Evolutionary conservation across 37 sponge, comb jelly and placozoan species (phyloP), one percentile per base, ranked within the genome.

Genomic region (Crambe crambe): DNA sequence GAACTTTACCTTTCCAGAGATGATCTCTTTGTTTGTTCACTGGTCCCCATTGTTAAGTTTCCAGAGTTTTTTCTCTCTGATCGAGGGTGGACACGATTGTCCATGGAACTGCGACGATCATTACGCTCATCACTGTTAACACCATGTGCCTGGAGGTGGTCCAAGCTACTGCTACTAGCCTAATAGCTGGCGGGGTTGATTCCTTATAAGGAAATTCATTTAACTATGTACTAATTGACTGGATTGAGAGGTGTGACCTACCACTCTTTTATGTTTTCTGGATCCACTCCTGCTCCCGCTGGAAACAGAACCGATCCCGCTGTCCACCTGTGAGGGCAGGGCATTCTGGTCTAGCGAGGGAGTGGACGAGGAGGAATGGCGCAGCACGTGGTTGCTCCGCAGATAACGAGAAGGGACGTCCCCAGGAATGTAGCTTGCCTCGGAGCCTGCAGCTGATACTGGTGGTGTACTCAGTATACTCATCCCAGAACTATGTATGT

Each of bases 111-210:
- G 0, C 85, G 25, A 61, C 85, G 32, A 59, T 77, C 78, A 8
- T 21, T 21, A 9, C 22, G 4, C 18, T 76, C 58, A 39, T 40
- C 54, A 40, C n/a, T n/a, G n/a, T 9, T 73, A 9, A 56, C 44
- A n/a, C 26, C 42, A 36, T 51, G 20, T 9, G 74, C 42, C 30
- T 70, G 70, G 20, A 68, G 38, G 38, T 78, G 70, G 64, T 85
- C 85, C 44, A 85, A 42, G 70, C 78, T 76, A 35, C 85, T 56
- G 78, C 78, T 77, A 68, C 85, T 80, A 15, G 47, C 72, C 81
- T 80, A 71, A 37, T 25, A 54, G 42, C 20, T 17, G 25, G 59
- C 3, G 59, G n/a, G n/a, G n/a, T n/a, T n/a, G n/a, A n/a, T n/a
- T n/a, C n/a, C n/a, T n/a, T n/a, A n/a, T n/a, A n/a, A n/a, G n/a